phyloP scores from a whole-genome alignment of 2,113 vertebrate species.

The Chionomys nivalis region DNA sequence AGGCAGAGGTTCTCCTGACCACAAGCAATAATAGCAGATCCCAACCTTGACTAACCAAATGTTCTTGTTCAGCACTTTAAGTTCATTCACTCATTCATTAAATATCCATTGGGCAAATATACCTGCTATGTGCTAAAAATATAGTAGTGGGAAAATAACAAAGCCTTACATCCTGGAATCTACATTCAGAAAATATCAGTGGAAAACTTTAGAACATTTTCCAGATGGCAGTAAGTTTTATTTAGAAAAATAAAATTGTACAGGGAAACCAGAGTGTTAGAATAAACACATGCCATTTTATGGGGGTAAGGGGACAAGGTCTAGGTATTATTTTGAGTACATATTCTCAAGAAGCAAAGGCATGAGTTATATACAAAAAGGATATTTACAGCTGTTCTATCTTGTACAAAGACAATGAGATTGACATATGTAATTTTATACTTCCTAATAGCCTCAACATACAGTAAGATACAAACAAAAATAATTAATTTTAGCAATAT shows the following conservation, averaged over 20 bases:
- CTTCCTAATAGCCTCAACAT: background rate
- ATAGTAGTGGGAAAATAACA: background rate
- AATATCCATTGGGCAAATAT: background rate
- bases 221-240: background rate
- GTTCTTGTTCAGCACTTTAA: background rate
- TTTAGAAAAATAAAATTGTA: conserved; percentile 15
- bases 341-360: background rate
- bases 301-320: background rate
- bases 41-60: background rate
- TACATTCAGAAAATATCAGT: background rate
- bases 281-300: background rate
- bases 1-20: background rate
- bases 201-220: background rate
- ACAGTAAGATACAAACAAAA: background rate
- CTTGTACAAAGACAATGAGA: background rate
- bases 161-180: background rate
- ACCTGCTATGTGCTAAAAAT: background rate
- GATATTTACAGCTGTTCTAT: background rate
- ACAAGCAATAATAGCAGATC: background rate
- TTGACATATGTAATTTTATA: background rate
- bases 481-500: background rate
- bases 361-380: background rate
- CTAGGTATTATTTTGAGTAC: background rate
- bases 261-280: background rate
- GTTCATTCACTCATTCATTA: background rate